phyloP scores from a whole-genome alignment of 2,113 vertebrate species.

The Chlorodrepanis virens region DNA sequence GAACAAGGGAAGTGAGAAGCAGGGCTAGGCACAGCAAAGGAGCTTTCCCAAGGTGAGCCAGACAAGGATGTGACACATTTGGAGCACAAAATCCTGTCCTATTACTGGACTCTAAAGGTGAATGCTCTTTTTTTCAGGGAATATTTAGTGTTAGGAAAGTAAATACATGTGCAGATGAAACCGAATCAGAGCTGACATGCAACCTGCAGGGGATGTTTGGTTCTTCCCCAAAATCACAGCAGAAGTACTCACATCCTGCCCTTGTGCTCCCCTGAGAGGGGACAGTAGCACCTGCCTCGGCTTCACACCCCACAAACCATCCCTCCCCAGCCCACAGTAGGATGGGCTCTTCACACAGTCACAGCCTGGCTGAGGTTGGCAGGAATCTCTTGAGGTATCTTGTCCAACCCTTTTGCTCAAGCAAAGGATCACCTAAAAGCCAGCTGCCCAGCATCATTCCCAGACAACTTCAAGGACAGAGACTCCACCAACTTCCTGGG shows the following conservation, averaged over 20 bases:
- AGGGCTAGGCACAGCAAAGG: neutral
- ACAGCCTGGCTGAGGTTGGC: neutral
- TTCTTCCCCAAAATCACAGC: neutral
- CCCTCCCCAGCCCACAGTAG: neutral
- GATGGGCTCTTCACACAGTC: neutral
- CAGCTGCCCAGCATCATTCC: neutral
- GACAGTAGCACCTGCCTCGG: accelerated
- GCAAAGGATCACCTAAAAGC: neutral
- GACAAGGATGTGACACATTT: neutral
- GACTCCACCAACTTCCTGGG: neutral
- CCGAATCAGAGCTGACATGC: neutral
- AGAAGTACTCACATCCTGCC: neutral
- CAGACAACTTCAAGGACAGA: neutral
- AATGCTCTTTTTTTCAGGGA: neutral
- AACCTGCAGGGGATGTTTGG: neutral
- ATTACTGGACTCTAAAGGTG: neutral
- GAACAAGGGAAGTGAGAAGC: neutral
- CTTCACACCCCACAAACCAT: neutral
- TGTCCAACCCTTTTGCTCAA: neutral
- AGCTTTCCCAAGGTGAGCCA: neutral
- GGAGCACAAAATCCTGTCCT: neutral
- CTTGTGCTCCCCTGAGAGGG: accelerated
- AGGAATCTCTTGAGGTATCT: neutral
- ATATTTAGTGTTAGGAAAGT: neutral
- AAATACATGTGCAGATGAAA: neutral